A percentile compares a stretch with the other conserved stretches of the same genome.
Conservation (phyloP, 2,113 vertebrate genomes). For the Sclerurus mexicanus region DNA sequence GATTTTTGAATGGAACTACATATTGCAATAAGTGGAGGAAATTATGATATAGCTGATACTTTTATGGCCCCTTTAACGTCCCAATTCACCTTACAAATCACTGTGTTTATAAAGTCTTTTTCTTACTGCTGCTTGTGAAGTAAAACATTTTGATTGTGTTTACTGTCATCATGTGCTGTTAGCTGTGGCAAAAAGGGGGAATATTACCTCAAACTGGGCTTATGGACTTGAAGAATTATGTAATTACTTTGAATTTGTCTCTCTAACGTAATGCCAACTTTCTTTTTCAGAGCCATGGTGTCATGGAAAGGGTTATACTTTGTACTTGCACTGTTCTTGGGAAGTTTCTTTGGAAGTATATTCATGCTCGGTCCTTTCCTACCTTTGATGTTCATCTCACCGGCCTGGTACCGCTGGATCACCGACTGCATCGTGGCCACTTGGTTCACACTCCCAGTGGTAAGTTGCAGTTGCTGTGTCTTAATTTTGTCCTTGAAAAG, state of each 20-base stretch:
- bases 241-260: neutral
- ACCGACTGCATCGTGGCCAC: constrained; percentile 90
- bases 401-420: constrained; percentile 95
- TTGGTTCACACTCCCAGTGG: constrained; percentile 96
- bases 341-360: constrained; percentile 93
- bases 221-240: neutral
- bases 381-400: constrained; percentile 90
- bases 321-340: constrained; percentile 86
- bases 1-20: neutral
- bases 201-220: neutral
- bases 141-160: neutral
- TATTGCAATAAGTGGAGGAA: neutral
- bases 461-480: constrained; percentile 67
- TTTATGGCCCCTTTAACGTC: neutral
- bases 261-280: neutral
- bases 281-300: constrained; percentile 85
- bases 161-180: neutral
- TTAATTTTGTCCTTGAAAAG: neutral
- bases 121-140: neutral
- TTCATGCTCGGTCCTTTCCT: constrained; percentile 92
- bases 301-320: constrained; percentile 92
- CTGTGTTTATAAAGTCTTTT: neutral
- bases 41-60: neutral
- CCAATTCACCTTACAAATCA: neutral
- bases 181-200: neutral